These are phyloP conservation scores for Streblospio benedicti DNA, from an alignment of 1,140 invertebrate species.

Conservation along the genomic window DNA sequence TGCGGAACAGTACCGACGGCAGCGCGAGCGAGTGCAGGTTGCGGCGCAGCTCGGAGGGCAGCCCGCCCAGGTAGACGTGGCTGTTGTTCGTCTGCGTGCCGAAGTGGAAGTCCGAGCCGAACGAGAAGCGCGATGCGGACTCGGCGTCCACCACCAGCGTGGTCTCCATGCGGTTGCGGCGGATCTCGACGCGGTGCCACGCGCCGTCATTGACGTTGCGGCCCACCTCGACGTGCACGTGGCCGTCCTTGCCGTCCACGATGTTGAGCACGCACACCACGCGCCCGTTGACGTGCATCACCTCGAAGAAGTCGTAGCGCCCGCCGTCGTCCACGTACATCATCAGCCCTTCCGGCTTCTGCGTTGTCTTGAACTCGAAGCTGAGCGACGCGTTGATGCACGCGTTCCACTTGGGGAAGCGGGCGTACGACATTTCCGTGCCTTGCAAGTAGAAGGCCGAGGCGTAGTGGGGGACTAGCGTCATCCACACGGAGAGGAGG, in stretches of 20 bases:
- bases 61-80: conserved; percentile 33
- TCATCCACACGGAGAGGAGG: no score
- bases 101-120: conserved; percentile 32
- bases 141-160: conserved; percentile 30
- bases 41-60: conserved; percentile 24
- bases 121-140: conserved; percentile 23
- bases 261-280: conserved; percentile 34
- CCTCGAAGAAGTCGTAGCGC: conserved; percentile 29
- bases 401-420: conserved; percentile 38
- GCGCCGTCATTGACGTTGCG: conserved; percentile 27
- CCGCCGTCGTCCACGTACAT: conserved; percentile 42
- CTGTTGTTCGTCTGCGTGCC: conserved; percentile 26
- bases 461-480: neutral
- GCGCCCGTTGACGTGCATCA: conserved; percentile 13
- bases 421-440: conserved; percentile 24
- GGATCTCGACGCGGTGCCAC: conserved; percentile 36
- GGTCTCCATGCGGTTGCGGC: conserved; percentile 34
- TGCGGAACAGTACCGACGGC: conserved; percentile 25
- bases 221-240: conserved; percentile 19
- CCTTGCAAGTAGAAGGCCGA: conserved; percentile 5
- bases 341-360: conserved; percentile 22
- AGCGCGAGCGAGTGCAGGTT: conserved; percentile 24
- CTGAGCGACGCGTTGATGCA: conserved; percentile 35
- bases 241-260: conserved; percentile 27
- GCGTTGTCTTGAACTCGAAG: conserved; percentile 37